Evolutionary conservation across 2,797 vertebrate species (phyloP), one percentile per base, ranked within the genome.

Genomic region (Falco concolor): DNA sequence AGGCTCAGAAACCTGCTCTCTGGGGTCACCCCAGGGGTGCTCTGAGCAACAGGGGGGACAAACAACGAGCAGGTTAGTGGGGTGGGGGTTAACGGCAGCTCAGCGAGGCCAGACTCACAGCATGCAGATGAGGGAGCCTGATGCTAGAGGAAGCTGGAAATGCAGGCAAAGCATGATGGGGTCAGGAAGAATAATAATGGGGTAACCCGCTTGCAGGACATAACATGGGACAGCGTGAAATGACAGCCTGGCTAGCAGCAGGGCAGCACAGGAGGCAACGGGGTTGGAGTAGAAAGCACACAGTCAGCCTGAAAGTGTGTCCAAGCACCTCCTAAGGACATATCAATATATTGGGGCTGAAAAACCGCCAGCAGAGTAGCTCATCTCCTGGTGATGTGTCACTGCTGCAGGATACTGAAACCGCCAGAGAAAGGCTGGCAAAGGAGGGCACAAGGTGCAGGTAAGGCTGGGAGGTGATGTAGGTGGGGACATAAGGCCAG

Each of bases 21-120:
- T 97, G 92, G 98, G 94, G 92, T 96, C 98, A 96, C 95, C 98
- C 95, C 96, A 93, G 94, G 97, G 97, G 53, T 97, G 97, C 92
- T 98, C 99, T 95, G 96, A 97, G 96, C 74, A 87, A 84, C 7
- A 44, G 24, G 78, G 88, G 90, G 94, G 90, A 98, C 92, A 98
- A 98, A 98, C 89, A 98, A 84, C 22, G 93, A 92, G 73, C 22
- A 60, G 60, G 97, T 99, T 98, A 98, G 98, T 97, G 90, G 78
- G 80, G 64, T 10, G 32, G 32, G 25, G 87, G 94, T 97, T 97
- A 97, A 52, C 3, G n/a, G 44, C 7, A 2, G 32, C 6, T 60
- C 1, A 49, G 19, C 2, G 0, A 82, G 21, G 56, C 28, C 64
- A 83, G 69, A 64, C 78, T 40, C 18, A 13, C 23, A 49, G 90